A percentile compares a stretch with the other conserved stretches of the same genome.
These are phyloP conservation scores for Panthera uncia DNA, from an alignment of 2,113 vertebrate genomes.

Conservation along the genomic window DNA sequence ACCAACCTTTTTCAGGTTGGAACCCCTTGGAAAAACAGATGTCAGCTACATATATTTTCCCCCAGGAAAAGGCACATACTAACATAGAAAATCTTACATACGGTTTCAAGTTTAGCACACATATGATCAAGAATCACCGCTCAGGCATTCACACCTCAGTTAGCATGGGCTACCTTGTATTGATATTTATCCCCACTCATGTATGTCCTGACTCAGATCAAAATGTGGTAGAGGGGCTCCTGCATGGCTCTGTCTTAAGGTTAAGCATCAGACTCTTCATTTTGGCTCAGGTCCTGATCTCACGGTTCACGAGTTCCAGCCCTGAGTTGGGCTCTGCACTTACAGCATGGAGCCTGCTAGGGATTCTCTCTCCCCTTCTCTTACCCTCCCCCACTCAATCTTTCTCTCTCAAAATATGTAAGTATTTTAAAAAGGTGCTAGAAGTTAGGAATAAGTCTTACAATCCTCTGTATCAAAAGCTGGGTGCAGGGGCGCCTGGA, in stretches of 20 bases:
- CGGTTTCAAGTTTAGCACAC: conserved; percentile 18
- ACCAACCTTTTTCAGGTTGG: conserved; percentile 14
- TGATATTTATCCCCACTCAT: background rate
- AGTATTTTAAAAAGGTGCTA: background rate
- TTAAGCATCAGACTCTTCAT: no score
- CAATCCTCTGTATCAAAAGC: background rate
- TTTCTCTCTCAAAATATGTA: no score
- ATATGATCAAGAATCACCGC: background rate
- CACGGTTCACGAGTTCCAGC: no score
- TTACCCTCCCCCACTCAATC: no score
- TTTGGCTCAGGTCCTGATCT: no score
- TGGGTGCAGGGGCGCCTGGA: no score
- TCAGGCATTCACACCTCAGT: conserved; percentile 2
- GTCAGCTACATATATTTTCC: background rate
- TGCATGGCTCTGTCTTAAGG: no score
- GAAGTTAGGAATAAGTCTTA: background rate
- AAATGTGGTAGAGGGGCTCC: background rate
- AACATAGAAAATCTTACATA: background rate
- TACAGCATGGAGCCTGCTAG: no score
- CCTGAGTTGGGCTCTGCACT: no score
- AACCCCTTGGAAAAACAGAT: background rate
- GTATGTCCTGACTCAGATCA: background rate
- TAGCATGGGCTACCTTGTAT: background rate
- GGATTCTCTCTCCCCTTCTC: no score
- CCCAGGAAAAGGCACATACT: background rate